Evolutionary conservation across 2,888 invertebrate species (phyloP), one percentile per base, ranked within the genome.

Genomic region (Melanotus villosus): DNA sequence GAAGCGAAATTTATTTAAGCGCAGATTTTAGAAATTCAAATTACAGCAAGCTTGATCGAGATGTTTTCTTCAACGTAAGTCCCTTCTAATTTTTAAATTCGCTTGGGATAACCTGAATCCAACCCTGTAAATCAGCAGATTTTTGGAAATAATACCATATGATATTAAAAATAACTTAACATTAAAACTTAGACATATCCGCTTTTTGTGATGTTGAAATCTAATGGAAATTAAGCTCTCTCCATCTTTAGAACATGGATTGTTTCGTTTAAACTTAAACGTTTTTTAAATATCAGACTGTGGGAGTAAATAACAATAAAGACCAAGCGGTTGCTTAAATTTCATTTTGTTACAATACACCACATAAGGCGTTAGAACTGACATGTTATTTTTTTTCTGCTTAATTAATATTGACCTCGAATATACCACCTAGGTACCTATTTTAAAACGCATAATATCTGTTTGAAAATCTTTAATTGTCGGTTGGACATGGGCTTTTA

Each of bases 261-360:
- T 45, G 21, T 45, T 21, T 45, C 19, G 21, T 41, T 45, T 21
- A 9, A 21, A 21, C 9, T 16, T 45, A 21, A 19, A 45, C 45
- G 19, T 3, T 47, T 43, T 43, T 47, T 47, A 47, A 47, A 47
- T 45, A 45, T 45, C 45, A 45, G 10, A 10, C 9, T 21, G 45
- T 45, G 45, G 45, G 45, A n/a, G 45, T 19, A n/a, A 9, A 19
- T 21, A 3, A 45, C 45, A n/a, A 45, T 45, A 45, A 45, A 45
- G 1, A 9, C 5, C 12, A 12, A 38, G 12, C n/a, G 12, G 10
- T 38, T 38, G 36, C 36, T 12, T 38, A 38, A 38, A 38, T 38
- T 38, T 38, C 12, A 5, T 38, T 38, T 38, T 38, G 36, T 32
- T 32, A 32, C 32, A n/a, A 32, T 32, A 32, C 10, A 14, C n/a